phyloP scores from a whole-genome alignment of 37 sponge, comb jelly and placozoan species.

The Eunapius fragilis region DNA sequence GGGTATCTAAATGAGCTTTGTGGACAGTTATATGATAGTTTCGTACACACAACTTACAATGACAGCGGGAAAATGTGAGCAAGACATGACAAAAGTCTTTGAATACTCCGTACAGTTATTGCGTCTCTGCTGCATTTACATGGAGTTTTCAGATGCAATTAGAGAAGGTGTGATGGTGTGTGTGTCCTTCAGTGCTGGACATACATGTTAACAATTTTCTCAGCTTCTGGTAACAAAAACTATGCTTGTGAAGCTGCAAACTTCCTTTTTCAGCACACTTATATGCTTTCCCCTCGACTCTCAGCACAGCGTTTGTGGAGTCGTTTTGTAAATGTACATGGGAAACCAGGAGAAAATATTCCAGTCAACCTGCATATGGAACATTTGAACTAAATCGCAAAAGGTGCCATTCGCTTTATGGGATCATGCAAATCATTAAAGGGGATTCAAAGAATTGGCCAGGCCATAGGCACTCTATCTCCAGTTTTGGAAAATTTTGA shows the following conservation, averaged over 20 bases:
- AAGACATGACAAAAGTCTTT: slow-evolving; percentile 11
- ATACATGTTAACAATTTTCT: slow-evolving; percentile 29
- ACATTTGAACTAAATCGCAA: neutral
- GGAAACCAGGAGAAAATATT: neutral
- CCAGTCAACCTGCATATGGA: neutral
- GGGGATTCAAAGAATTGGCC: neutral
- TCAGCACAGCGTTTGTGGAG: neutral
- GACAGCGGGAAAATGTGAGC: neutral
- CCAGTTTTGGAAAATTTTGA: neutral
- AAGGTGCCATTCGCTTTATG: neutral
- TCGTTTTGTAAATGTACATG: neutral
- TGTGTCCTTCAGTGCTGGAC: slow-evolving; percentile 21
- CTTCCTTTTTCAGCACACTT: slow-evolving; percentile 14
- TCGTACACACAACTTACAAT: slow-evolving; percentile 2
- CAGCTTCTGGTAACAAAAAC: slow-evolving; percentile 19
- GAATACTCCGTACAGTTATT: slow-evolving; percentile 15
- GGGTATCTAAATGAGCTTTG: neutral
- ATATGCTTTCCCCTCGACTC: slow-evolving; percentile 17
- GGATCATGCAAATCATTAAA: neutral
- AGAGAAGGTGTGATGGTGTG: slow-evolving; percentile 45
- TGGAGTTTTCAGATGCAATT: slow-evolving; percentile 35
- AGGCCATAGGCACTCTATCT: neutral
- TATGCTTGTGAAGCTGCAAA: slow-evolving; percentile 24
- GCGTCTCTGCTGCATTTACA: slow-evolving; percentile 23
- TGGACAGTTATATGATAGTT: neutral